These are phyloP conservation scores for Pelodytes ibericus DNA, from an alignment of 2,797 vertebrate species.

Conservation along the genomic window DNA sequence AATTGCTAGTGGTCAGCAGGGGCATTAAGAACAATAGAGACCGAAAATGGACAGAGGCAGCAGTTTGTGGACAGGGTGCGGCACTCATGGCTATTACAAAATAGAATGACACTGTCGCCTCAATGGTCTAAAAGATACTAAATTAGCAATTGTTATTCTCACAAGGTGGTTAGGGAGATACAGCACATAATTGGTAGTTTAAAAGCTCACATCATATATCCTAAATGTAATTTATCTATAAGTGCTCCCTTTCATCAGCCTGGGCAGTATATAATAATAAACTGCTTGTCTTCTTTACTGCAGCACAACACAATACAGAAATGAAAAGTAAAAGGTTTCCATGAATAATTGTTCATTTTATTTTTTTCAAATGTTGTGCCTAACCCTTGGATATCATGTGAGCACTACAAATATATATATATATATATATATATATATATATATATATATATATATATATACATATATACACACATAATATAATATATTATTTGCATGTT, in stretches of 20 bases:
- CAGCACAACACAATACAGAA: too few species aligned
- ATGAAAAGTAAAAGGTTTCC: too few species aligned
- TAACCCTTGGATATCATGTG: too few species aligned
- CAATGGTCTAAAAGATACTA: constrained; percentile 65
- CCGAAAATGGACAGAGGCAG: constrained; percentile 70
- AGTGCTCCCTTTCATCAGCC: not conserved
- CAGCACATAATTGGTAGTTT: constrained; percentile 48
- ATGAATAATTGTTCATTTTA: too few species aligned
- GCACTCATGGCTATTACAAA: constrained; percentile 68
- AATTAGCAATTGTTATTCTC: constrained; percentile 69
- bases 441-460: too few species aligned
- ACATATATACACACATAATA: too few species aligned
- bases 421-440: too few species aligned
- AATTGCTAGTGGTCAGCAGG: constrained; percentile 78
- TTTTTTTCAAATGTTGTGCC: too few species aligned
- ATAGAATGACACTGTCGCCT: constrained; percentile 62
- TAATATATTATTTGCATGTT: too few species aligned
- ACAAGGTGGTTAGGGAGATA: constrained; percentile 73
- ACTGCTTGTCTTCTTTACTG: not conserved
- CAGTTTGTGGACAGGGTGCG: constrained; percentile 64
- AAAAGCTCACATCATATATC: constrained; percentile 36
- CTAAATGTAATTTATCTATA: constrained; percentile 24
- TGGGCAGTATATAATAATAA: not conserved
- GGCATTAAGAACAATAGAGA: constrained; percentile 77
- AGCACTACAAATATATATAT: too few species aligned